phyloP scores from a whole-genome alignment of 2,888 invertebrate genomes.

The Lumbricus terrestris region DNA sequence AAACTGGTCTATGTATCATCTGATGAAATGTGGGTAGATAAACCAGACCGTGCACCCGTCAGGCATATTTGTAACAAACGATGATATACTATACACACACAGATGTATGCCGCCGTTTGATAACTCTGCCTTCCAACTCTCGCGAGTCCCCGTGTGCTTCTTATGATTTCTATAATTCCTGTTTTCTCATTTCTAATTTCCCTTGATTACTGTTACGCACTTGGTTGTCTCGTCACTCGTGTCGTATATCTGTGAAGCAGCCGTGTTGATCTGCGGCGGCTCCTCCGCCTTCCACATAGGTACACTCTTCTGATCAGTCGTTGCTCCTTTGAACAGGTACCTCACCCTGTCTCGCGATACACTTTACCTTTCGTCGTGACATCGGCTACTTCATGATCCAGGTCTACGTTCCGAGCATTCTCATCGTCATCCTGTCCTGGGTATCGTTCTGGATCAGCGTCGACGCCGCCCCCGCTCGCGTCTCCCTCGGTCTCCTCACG shows the following conservation, averaged over 20 bases:
- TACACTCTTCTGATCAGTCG: too few relatives aligned
- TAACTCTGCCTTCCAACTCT: neutral
- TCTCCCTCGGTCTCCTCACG: constrained; percentile 74
- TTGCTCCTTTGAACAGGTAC: neutral
- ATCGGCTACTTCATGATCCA: neutral
- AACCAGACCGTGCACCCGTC: neutral
- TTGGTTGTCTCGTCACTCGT: neutral
- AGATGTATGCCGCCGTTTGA: too few relatives aligned
- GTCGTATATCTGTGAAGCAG: neutral
- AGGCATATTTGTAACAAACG: neutral
- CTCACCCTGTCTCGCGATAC: neutral
- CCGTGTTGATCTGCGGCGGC: too few relatives aligned
- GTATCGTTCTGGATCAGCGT: constrained; percentile 32
- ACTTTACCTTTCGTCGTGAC: neutral
- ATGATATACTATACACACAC: neutral
- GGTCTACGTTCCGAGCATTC: constrained; percentile 36
- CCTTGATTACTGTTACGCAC: neutral
- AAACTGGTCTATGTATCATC: neutral
- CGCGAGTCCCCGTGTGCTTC: neutral
- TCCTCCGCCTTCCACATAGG: too few relatives aligned
- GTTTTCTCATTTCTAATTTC: neutral
- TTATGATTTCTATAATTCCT: too few relatives aligned
- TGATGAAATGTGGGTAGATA: neutral
- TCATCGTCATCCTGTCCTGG: constrained; percentile 68
- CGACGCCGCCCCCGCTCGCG: constrained; percentile 81